Percentiles rank a stretch among this genome's conserved stretches.
Conservation (phyloP, 2,797 vertebrate species). For the Philypnodon macrostomus region DNA sequence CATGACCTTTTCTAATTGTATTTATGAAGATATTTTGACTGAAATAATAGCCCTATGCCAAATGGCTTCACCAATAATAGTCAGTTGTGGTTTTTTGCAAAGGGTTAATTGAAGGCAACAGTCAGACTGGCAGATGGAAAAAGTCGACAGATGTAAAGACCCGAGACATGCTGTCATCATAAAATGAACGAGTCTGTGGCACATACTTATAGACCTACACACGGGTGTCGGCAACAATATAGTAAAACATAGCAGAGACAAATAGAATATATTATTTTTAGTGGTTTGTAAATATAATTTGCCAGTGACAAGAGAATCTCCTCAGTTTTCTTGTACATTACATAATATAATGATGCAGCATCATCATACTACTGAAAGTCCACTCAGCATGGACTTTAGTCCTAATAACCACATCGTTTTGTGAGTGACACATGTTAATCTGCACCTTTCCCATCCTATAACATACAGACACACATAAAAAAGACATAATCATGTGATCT, state of each 20-base stretch:
- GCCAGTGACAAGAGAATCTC: background rate
- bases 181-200: conserved; percentile 36
- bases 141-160: conserved; percentile 52
- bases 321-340: background rate
- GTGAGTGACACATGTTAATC: conserved; percentile 1
- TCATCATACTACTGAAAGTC: conserved; percentile 4
- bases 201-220: conserved; percentile 11
- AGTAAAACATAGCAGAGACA: background rate
- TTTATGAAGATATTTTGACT: background rate
- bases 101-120: conserved; percentile 61
- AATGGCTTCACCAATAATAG: conserved; percentile 46
- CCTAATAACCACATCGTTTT: background rate
- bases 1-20: background rate
- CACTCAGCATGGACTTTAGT: conserved; percentile 32
- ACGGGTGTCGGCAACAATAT: background rate
- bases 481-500: no score
- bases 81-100: conserved; percentile 54
- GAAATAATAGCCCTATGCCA: conserved; percentile 29
- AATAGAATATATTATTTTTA: no score
- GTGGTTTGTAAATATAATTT: no score
- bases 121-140: conserved; percentile 58
- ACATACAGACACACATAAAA: background rate
- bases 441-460: background rate
- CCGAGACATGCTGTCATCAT: conserved; percentile 62
- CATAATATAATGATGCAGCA: background rate